Conservation (phyloP, 2,888 invertebrate species). For the Shargacucullia verbasci region DNA sequence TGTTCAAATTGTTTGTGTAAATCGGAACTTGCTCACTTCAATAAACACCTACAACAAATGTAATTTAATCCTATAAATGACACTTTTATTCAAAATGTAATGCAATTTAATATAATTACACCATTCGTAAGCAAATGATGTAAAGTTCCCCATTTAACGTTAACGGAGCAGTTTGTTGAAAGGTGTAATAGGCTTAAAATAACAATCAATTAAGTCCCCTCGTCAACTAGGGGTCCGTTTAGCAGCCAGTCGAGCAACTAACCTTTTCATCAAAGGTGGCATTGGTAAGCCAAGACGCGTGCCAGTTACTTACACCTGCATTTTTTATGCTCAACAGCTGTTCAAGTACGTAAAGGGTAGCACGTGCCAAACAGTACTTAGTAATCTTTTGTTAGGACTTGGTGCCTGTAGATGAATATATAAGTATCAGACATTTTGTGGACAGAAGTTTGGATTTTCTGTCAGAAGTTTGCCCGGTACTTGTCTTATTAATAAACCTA, state of each 20-base stretch:
- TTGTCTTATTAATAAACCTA: too few species aligned
- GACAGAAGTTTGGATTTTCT: too few species aligned
- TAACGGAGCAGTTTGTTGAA: constrained; percentile 45
- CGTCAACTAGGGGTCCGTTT: constrained; percentile 38
- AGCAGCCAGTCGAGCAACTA: constrained; percentile 59
- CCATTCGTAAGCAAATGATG: constrained; percentile 43
- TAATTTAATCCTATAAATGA: constrained; percentile 6
- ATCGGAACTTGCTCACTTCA: not conserved
- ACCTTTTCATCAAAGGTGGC: constrained; percentile 67
- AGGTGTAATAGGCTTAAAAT: constrained; percentile 59
- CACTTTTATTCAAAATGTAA: constrained; percentile 27
- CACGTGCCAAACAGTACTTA: constrained; percentile 29
- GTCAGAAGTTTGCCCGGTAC: too few species aligned
- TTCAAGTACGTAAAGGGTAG: constrained; percentile 20
- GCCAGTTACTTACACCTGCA: constrained; percentile 59
- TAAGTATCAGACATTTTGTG: too few species aligned
- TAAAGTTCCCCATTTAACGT: constrained; percentile 44
- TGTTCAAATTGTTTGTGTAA: too few species aligned
- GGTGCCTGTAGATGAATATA: too few species aligned
- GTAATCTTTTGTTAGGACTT: not conserved
- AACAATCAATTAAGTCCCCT: constrained; percentile 56
- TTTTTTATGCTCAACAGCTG: constrained; percentile 57
- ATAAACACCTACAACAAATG: constrained; percentile 6
- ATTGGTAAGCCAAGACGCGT: constrained; percentile 51
- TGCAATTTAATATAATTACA: constrained; percentile 34